Evolutionary conservation across 2,888 invertebrate species (phyloP), one percentile per base, ranked within the genome.

Genomic region (Plemyria rubiginata): DNA sequence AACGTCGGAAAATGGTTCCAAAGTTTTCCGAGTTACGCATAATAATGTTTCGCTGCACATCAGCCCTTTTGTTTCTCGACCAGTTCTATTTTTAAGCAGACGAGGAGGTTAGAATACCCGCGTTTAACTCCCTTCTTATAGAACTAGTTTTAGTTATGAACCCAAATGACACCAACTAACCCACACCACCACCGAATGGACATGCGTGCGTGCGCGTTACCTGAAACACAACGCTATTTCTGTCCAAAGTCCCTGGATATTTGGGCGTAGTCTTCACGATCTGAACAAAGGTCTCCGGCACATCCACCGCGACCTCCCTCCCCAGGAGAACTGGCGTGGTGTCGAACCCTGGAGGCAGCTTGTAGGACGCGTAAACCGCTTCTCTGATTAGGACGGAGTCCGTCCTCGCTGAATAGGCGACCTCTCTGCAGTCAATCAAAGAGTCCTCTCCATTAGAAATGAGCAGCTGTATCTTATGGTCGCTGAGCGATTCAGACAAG

Each of bases 221-320:
- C 93, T 93, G 92, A 67, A 87, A 81, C 70, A 79, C 80, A 75
- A 87, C 87, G 84, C 88, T 89, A 87, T 90, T 92, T 88, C 92
- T 93, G 87, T 93, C 93, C 87, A 84, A 78, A 73, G 94, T 94
- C 74, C 94, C 92, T 51, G 95, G 95, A 81, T 95, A 95, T 76
- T 95, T 95, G 45, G 95, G 95, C 48, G 95, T 94, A 1, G 94
- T 94, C 93, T 97, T 98, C 84, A 96, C 95, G 70, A 96, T 94
- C 80, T 96, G 97, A 70, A 97, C 95, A 90, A 98, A 98, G 78
- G 96, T 95, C 68, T 97, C 97, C 4, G 98, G 98, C 70, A 97
- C 97, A 87, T 98, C 98, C 62, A 98, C 97, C 3, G 98, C 96
- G 93, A 95, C 93, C 84, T 96, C 96, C 66, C 95, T 75, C 13